Evolutionary conservation across 2,888 invertebrate species (phyloP).

Genomic region (Ophion obscuratus): DNA sequence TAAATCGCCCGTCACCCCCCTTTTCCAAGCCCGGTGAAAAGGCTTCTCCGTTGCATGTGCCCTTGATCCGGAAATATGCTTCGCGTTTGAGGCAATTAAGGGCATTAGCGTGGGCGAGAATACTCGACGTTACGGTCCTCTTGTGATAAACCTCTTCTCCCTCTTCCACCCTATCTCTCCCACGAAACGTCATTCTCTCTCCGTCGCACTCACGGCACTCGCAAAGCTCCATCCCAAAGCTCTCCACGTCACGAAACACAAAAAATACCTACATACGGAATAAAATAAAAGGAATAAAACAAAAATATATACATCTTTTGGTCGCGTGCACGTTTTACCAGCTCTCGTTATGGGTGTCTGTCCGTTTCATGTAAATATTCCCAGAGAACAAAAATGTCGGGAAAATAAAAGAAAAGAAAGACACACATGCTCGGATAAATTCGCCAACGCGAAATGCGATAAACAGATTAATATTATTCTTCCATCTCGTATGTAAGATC

Average conservation of each 20-base stretch:
- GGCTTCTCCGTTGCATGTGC: conserved; percentile 73
- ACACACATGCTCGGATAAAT: neutral
- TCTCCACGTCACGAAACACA: neutral
- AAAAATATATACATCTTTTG: neutral
- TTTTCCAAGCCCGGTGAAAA: neutral
- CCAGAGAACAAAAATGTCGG: conserved; percentile 17
- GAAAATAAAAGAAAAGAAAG: conserved; percentile 16
- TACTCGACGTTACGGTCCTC: conserved; percentile 50
- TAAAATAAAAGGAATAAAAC: neutral
- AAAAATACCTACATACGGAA: neutral
- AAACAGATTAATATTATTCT: neutral
- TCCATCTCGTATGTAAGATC: too few species aligned
- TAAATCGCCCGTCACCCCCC: neutral
- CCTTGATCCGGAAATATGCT: conserved; percentile 82
- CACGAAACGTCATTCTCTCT: conserved; percentile 24
- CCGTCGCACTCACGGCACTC: neutral
- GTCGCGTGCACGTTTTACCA: conserved; percentile 16
- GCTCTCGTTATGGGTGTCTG: conserved; percentile 41
- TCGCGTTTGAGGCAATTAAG: conserved; percentile 83
- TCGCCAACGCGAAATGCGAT: neutral
- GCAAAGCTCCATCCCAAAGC: neutral
- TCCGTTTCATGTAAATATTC: conserved; percentile 46
- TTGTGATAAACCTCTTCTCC: conserved; percentile 21
- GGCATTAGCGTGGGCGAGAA: conserved; percentile 74
- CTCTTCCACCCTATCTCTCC: neutral